Conservation (phyloP, 2,113 vertebrate species). For the Stegastes partitus region DNA sequence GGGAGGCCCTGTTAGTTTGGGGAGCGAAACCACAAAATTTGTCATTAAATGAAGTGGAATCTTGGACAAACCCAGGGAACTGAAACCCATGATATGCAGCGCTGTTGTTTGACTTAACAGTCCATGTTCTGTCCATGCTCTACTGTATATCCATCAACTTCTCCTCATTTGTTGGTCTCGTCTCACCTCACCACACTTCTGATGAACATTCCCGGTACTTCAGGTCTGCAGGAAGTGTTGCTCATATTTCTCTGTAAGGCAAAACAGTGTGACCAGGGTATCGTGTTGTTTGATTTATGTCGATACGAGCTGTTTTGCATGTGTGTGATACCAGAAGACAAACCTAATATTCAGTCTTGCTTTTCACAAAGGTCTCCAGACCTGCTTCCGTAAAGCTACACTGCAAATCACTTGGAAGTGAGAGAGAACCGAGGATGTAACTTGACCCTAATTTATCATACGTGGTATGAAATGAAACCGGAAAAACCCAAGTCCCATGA, state of each 20-base stretch:
- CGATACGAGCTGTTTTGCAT: conserved; percentile 31
- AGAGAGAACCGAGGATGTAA: conserved; percentile 35
- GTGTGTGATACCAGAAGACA: background rate
- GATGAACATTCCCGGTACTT: conserved; percentile 7
- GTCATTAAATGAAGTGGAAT: background rate
- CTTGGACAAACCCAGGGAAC: no score
- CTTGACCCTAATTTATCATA: conserved; percentile 53
- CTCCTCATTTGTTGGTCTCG: background rate
- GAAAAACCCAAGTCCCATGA: conserved; percentile 40
- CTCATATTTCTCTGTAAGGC: conserved; percentile 22
- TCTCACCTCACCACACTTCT: background rate
- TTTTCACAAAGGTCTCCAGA: conserved; percentile 42
- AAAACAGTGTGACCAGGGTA: conserved; percentile 4
- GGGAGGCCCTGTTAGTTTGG: conserved; percentile 11
- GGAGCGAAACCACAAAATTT: background rate
- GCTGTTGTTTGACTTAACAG: no score
- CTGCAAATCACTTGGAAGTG: conserved; percentile 48
- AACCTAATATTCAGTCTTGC: conserved; percentile 6
- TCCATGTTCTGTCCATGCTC: no score
- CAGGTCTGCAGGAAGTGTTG: background rate
- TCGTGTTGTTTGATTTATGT: conserved; percentile 35
- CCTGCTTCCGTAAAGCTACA: background rate
- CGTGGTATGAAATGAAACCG: conserved; percentile 50
- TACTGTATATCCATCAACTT: background rate
- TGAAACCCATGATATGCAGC: no score